Base-by-base conservation (phyloP, 2,888 invertebrate species). In the Nowickia ferox region DNA sequence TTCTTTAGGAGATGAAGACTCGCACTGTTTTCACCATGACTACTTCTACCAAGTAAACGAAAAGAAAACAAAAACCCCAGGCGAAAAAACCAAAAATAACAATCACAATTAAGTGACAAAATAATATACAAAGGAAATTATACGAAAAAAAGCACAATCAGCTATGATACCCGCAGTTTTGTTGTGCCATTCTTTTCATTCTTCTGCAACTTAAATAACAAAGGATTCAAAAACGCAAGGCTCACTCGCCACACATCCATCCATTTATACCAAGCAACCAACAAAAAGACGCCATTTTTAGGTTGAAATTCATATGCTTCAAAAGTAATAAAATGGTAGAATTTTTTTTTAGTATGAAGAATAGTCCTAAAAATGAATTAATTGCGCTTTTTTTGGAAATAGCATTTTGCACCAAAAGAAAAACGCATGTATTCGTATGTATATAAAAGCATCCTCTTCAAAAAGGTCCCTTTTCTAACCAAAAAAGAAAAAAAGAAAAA, bases 51-150 rank as follows among this genome's bases (percentile, higher is more conserved):
- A 61, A n/a, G 2, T 6, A 55, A 48, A 61, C 38, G 51, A 71
- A 74, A 78, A 59, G 59, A 68, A 48, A 51, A 55, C 30, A 65
- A 66, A 68, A 82, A 79, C 86, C 65, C 76, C 83, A 76, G 76
- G 79, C 83, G 55, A 38, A 74, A 69, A 59, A 51, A 48, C 48
- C 40, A 61, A 82, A 81, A 77, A 81, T 76, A 80, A 81, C 84
- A 81, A 85, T 81, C 81, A 82, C 85, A 85, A 82, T 85, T 85
- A 85, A 85, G 85, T 82, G 85, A 85, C 81, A 81, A 74, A 85
- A 81, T 77, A 44, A 53, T 57, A 74, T 57, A 40, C 30, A 53
- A 55, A 72, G 17, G 17, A 19, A 66, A 66, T 66, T 66, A 66
- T 51, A 48, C 66, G 3, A 65, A 57, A 51, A 51, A 78, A 79